Base-by-base conservation (phyloP, 2,888 invertebrate species). In the Andrena marginata region DNA sequence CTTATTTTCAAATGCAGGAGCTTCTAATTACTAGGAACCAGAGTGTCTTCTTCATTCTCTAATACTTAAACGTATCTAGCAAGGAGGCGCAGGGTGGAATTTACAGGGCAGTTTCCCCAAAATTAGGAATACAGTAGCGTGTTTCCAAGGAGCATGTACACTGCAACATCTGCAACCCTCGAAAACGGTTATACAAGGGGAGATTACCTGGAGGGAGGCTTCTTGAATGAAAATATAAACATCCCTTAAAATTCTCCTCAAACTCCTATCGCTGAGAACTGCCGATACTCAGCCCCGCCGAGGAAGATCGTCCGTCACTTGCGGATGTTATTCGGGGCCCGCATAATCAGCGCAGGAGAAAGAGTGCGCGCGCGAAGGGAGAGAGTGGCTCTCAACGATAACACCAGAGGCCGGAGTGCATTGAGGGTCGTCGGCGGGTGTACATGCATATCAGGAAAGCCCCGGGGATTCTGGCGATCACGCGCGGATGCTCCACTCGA, bases 391-490 rank as follows among this genome's bases (percentile, higher is more conserved):
- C 48, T 20, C 49, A 26, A 60, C 62, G 76, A 70, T 64, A 85
- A 63, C 54, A 51, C 33, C 60, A n/a, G 35, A 20, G 70, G 62
- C 76, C 69, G 29, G 29, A 70, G 69, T 63, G 72, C 67, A 67
- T 67, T 31, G 35, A 54, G 81, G 68, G 51, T 64, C 62, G 69
- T 80, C 70, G 71, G 29, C 29, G 42, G 62, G 63, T 82, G 77
- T 74, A 77, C 85, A 84, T 85, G 82, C 83, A 84, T 77, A 78
- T 80, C 72, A 60, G 77, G 78, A 70, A 76, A 79, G 80, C 91
- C 85, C 89, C 59, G 80, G 91, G 91, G 91, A 89, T 89, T 88
- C 79, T 68, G 79, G 77, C 88, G 89, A 91, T 91, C 92, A 89
- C 86, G 88, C 92, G 91, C 90, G 91, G 88, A 85, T 90, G 89